phyloP scores from a whole-genome alignment of 2,797 vertebrate genomes.

The Coranthus polyacanthus region DNA sequence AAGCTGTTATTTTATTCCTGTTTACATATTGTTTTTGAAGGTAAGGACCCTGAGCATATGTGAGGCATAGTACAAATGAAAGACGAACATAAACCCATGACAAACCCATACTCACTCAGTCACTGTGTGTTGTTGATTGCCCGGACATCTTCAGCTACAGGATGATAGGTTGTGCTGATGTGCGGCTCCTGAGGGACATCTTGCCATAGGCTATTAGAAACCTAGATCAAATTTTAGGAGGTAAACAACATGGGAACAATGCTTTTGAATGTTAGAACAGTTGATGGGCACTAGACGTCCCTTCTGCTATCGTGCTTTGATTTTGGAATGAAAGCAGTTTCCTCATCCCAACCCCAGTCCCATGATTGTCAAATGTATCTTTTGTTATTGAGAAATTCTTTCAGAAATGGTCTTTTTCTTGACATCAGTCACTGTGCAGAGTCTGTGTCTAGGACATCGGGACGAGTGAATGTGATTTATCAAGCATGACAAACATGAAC shows the following conservation, averaged over 20 bases:
- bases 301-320: constrained; percentile 40
- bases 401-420: constrained; percentile 24
- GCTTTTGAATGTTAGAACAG: constrained; percentile 32
- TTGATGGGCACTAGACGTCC: constrained; percentile 23
- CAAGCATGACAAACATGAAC: constrained; percentile 34
- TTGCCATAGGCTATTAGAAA: constrained; percentile 59
- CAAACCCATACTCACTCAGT: not conserved
- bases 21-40: constrained; percentile 51
- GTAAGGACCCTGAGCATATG: constrained; percentile 17
- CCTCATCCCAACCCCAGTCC: constrained; percentile 33
- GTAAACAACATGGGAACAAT: constrained; percentile 58
- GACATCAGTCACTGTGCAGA: constrained; percentile 30
- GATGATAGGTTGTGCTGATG: constrained; percentile 62
- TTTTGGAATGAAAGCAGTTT: constrained; percentile 44
- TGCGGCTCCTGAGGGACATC: constrained; percentile 43
- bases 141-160: constrained; percentile 40
- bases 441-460: constrained; percentile 44
- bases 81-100: constrained; percentile 25
- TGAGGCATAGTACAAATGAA: constrained; percentile 24
- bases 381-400: constrained; percentile 42
- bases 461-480: constrained; percentile 52
- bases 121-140: constrained; percentile 23
- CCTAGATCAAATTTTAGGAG: constrained; percentile 41
- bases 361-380: constrained; percentile 43
- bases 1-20: too few relatives aligned